Percentiles rank a stretch among this genome's conserved stretches.
Conservation (phyloP, 2,113 vertebrate species). For the Lepus americanus region DNA sequence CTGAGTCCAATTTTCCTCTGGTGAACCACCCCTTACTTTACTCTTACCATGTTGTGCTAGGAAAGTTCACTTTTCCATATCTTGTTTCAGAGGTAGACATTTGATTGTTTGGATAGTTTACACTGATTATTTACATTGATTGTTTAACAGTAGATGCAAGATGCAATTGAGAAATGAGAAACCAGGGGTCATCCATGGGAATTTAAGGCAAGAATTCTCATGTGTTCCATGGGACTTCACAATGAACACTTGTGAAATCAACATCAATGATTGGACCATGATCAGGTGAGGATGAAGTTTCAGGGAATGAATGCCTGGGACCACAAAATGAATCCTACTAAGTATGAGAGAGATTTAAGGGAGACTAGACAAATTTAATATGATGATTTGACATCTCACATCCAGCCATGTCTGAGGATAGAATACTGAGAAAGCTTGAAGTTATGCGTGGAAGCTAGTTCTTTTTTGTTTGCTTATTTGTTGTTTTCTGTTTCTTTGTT, state of each 20-base stretch:
- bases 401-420: background rate
- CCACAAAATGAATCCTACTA: background rate
- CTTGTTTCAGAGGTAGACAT: background rate
- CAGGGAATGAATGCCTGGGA: background rate
- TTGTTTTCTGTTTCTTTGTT: background rate
- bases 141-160: background rate
- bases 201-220: background rate
- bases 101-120: background rate
- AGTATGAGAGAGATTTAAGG: background rate
- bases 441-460: background rate
- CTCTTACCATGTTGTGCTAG: background rate
- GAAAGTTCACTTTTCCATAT: background rate
- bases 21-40: background rate
- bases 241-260: background rate
- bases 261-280: background rate
- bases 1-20: background rate
- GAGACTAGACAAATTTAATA: background rate
- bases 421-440: background rate
- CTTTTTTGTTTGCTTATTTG: background rate
- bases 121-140: background rate
- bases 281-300: background rate
- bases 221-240: background rate
- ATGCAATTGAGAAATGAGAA: background rate
- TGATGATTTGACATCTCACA: background rate
- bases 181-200: background rate